Evolutionary conservation across 2,797 vertebrate species (phyloP).

Genomic region (Balearica regulorum): DNA sequence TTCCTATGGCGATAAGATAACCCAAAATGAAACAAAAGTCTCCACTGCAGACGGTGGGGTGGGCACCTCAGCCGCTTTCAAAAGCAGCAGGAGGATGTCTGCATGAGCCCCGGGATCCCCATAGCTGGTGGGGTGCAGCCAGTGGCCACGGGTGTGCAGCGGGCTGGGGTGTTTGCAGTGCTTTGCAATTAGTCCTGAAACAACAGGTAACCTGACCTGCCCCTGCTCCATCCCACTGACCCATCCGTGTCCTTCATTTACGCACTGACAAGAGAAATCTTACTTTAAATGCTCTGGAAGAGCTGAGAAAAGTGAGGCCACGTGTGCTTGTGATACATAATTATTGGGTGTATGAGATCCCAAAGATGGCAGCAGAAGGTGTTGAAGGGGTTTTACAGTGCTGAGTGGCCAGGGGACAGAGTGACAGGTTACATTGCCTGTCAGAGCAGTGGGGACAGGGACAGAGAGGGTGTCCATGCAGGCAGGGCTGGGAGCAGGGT

Average conservation of each 20-base stretch:
- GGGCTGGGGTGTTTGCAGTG: rapidly evolving
- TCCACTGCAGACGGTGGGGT: not conserved
- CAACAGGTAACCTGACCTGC: not conserved
- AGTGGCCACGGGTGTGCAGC: rapidly evolving
- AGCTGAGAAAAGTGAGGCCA: not conserved
- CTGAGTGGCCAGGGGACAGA: not conserved
- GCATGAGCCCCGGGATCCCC: rapidly evolving
- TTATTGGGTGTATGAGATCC: not conserved
- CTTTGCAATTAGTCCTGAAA: not conserved
- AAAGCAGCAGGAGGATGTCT: not conserved
- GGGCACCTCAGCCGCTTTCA: not conserved
- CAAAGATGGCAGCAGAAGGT: not conserved
- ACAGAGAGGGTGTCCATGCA: rapidly evolving
- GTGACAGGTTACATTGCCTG: not conserved
- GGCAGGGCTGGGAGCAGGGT: not conserved
- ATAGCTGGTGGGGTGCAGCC: rapidly evolving
- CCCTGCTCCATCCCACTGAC: rapidly evolving
- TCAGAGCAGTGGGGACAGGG: not conserved
- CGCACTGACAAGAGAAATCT: not conserved
- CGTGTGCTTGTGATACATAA: not conserved
- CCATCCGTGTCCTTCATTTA: not conserved
- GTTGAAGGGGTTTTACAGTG: not conserved
- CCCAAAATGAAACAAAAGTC: slow-evolving; percentile 52
- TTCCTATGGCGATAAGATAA: slow-evolving; percentile 80
- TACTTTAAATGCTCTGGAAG: not conserved